Evolutionary conservation across 1,140 invertebrate species (phyloP).

Genomic region (Oncopeltus fasciatus): DNA sequence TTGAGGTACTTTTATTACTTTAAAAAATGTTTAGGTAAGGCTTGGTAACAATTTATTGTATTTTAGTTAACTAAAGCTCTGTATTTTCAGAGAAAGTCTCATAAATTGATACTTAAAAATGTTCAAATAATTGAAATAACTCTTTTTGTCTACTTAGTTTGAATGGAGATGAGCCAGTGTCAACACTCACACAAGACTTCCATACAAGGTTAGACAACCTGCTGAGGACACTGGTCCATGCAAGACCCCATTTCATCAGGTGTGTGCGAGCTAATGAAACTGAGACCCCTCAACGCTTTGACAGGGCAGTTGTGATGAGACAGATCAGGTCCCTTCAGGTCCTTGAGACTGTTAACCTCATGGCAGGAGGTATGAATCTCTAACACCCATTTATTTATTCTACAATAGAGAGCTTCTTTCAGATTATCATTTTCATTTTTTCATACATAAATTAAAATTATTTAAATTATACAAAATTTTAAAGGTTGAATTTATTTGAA

Average conservation of each 20-base stretch:
- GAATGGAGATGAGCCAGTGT: conserved; percentile 75
- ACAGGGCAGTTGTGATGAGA: conserved; percentile 60
- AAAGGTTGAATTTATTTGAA: too few species aligned
- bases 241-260: conserved; percentile 82
- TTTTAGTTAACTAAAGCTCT: too few species aligned
- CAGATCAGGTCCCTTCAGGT: conserved; percentile 83
- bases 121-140: background rate
- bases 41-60: too few species aligned
- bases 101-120: too few species aligned
- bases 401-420: too few species aligned
- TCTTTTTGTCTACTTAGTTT: conserved; percentile 33
- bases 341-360: conserved; percentile 86
- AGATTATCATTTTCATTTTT: too few species aligned
- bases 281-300: conserved; percentile 64
- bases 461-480: too few species aligned
- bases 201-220: conserved; percentile 85
- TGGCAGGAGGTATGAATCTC: conserved; percentile 62
- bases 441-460: too few species aligned
- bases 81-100: too few species aligned
- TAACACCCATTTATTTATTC: too few species aligned
- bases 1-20: too few species aligned
- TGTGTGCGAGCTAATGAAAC: conserved; percentile 74
- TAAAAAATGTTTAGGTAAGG: too few species aligned
- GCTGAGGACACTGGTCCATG: conserved; percentile 76
- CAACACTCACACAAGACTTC: conserved; percentile 86